Base-by-base conservation (phyloP, 2,797 vertebrate species). In the Melanotaenia trifasciata region DNA sequence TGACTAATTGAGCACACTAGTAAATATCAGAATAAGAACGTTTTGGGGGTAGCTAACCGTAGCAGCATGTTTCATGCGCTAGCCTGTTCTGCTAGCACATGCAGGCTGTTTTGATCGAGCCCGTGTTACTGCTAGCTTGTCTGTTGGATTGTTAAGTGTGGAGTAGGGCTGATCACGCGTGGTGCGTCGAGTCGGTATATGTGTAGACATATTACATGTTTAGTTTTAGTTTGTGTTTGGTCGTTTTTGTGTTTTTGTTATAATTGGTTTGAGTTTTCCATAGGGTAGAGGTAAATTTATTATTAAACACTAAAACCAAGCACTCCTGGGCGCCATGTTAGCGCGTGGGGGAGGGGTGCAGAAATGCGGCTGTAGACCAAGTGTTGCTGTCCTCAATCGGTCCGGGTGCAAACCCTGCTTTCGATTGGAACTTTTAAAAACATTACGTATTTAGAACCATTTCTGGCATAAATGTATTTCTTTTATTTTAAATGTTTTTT, bases 281-380 rank as follows among this genome's bases (percentile, higher is more conserved):
- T 13, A 7, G 14, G 20, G 11, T 26, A 18, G 38, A 58, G 45
- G n/a, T 59, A 62, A 20, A 56, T 74, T 28, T 63, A 51, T 80
- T 84, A 80, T 82, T 57, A 84, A 87, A 86, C 64, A 75, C 68
- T 78, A 70, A 80, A 89, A 88, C 80, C 82, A 85, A 81, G 72
- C 90, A 89, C 89, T 90, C 71, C 6, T 45, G 79, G 91, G 93
- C 92, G 95, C 94, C 94, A 95, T 95, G 89, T 95, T 94, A 92
- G 90, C 76, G 91, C 66, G 76, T 90, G 91, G 81, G 92, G 93
- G 94, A 93, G 94, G 95, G 94, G 93, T 83, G 2, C 59, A 70
- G 73, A 70, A 78, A 83, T 84, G 87, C 84, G 86, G 81, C 83
- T 60, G 36, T 38, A 64, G 58, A 59, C 36, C 50, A 14, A 62